These are phyloP conservation scores for Piprites chloris DNA, from an alignment of 2,113 vertebrate genomes.

Conservation along the genomic window DNA sequence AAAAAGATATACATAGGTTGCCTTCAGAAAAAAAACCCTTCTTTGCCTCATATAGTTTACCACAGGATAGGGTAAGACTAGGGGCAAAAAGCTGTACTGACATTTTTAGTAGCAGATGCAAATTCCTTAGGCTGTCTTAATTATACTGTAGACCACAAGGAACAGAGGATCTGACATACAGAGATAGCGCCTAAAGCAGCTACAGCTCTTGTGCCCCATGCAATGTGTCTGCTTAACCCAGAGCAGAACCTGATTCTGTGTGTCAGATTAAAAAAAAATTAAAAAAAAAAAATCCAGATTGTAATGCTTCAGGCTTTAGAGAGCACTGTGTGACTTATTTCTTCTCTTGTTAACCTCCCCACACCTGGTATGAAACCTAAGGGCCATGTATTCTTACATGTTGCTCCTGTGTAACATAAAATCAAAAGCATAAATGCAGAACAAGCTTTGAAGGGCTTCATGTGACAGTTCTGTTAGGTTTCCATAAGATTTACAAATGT, in stretches of 20 bases:
- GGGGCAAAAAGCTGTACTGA: background rate
- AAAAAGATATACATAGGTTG: background rate
- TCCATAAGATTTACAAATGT: background rate
- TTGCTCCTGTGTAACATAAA: background rate
- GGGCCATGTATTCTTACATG: background rate
- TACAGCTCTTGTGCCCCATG: background rate
- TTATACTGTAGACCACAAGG: background rate
- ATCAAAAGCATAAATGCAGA: background rate
- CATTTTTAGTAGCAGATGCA: conserved; percentile 5
- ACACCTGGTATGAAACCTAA: background rate
- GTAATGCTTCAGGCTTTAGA: background rate
- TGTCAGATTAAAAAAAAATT: background rate
- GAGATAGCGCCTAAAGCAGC: background rate
- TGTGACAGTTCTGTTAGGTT: background rate
- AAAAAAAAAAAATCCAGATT: background rate
- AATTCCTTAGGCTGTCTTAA: background rate
- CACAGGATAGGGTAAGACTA: background rate
- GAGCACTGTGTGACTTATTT: background rate
- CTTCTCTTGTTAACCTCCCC: background rate
- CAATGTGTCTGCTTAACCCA: background rate
- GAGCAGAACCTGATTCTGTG: background rate
- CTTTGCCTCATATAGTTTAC: background rate
- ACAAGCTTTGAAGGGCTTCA: background rate
- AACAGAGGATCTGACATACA: background rate
- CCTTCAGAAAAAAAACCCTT: background rate